A percentile compares a stretch with the other conserved stretches of the same genome.
These are phyloP conservation scores for Eptesicus fuscus DNA, from an alignment of 2,113 vertebrate species.

Conservation along the genomic window DNA sequence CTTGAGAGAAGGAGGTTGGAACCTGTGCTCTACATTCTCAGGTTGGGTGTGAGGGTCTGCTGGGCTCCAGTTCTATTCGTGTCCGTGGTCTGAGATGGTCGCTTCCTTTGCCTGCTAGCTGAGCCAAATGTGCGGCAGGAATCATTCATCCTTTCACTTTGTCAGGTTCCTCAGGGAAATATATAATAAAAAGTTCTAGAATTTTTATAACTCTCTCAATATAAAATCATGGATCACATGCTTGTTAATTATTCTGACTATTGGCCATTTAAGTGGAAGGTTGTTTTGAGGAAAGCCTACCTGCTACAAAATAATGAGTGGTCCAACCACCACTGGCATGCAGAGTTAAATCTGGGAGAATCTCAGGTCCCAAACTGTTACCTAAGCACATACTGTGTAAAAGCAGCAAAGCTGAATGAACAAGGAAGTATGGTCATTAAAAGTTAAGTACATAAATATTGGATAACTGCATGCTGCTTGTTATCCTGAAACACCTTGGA, in stretches of 20 bases:
- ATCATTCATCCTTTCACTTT: not conserved
- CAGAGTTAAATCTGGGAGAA: constrained; percentile 12
- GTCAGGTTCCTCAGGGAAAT: not conserved
- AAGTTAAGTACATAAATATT: constrained; percentile 61
- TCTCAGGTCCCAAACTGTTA: constrained; percentile 36
- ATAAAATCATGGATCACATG: not conserved
- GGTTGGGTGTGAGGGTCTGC: fast-evolving
- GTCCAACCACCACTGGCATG: not conserved
- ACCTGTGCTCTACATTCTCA: not conserved
- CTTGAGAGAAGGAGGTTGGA: not conserved
- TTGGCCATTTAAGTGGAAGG: not conserved
- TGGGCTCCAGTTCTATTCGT: not conserved
- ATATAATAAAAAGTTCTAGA: not conserved
- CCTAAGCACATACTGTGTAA: constrained; percentile 44
- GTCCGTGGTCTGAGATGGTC: too few species aligned
- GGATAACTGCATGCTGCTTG: constrained; percentile 57
- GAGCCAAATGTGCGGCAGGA: not conserved
- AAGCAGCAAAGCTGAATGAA: constrained; percentile 56
- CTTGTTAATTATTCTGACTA: not conserved
- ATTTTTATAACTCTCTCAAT: not conserved
- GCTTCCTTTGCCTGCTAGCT: not conserved
- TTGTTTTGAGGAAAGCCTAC: constrained; percentile 13
- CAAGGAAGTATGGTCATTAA: constrained; percentile 57
- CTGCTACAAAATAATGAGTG: not conserved
- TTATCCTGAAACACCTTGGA: constrained; percentile 46